Conservation (phyloP, 2,113 vertebrate species). For the Zingel zingel region DNA sequence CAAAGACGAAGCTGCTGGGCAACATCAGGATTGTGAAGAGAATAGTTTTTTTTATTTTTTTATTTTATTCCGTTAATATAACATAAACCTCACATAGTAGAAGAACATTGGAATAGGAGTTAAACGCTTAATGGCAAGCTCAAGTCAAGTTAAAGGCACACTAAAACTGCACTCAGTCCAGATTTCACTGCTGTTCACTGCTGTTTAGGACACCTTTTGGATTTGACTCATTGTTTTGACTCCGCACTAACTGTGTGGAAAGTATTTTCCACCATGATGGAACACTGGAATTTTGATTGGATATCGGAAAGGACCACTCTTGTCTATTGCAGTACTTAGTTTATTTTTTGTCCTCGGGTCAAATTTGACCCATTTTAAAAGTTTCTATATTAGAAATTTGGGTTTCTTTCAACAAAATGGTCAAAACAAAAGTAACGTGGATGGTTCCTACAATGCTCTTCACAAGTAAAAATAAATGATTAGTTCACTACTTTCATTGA, state of each 20-base stretch:
- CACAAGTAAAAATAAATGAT: too few species aligned
- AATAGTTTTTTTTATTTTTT: too few species aligned
- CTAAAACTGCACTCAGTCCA: background rate
- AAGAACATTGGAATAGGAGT: background rate
- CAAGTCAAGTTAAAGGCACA: too few species aligned
- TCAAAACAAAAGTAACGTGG: too few species aligned
- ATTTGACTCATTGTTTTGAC: background rate
- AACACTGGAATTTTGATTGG: background rate
- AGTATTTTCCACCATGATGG: background rate
- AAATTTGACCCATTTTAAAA: too few species aligned
- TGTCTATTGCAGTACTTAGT: background rate
- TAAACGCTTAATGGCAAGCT: too few species aligned
- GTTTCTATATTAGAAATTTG: too few species aligned
- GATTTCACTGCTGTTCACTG: background rate
- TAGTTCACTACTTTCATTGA: too few species aligned
- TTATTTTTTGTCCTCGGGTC: background rate
- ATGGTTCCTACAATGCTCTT: too few species aligned
- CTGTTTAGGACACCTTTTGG: background rate
- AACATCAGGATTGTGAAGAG: background rate
- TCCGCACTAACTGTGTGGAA: background rate
- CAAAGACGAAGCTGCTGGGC: background rate
- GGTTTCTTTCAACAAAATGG: too few species aligned
- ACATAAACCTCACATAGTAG: background rate
- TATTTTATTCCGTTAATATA: background rate
- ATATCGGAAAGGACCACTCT: background rate